Evolutionary conservation across 2,888 invertebrate species (phyloP).

Genomic region (Troides helena): DNA sequence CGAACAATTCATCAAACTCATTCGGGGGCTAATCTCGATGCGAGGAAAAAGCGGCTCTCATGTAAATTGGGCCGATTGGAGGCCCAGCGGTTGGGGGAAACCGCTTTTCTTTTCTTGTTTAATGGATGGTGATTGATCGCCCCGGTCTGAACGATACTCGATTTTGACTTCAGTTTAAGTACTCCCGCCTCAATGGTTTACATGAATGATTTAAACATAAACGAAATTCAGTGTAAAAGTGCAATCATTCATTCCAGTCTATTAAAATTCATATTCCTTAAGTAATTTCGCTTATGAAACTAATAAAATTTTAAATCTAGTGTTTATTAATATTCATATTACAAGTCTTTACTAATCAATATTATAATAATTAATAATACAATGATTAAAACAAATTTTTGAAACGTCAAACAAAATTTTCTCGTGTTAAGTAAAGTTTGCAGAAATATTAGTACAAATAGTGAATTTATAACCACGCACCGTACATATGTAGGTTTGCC

Average conservation of each 20-base stretch:
- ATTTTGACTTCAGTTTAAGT: slow-evolving; percentile 75
- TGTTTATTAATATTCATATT: too few relatives aligned
- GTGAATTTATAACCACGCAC: not conserved
- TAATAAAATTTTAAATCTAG: too few relatives aligned
- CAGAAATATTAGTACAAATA: not conserved
- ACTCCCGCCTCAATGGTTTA: slow-evolving; percentile 33
- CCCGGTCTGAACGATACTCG: slow-evolving; percentile 70
- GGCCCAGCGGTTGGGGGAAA: slow-evolving; percentile 78
- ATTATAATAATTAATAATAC: too few relatives aligned
- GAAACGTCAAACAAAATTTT: too few relatives aligned
- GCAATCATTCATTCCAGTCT: not conserved
- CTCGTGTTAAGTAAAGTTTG: not conserved
- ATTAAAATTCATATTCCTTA: not conserved
- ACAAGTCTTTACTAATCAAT: too few relatives aligned
- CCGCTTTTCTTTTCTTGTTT: slow-evolving; percentile 79
- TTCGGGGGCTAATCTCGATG: slow-evolving; percentile 79
- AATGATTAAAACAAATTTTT: too few relatives aligned
- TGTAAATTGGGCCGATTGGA: slow-evolving; percentile 79
- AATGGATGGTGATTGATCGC: slow-evolving; percentile 81
- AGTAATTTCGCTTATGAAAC: not conserved
- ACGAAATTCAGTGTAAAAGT: not conserved
- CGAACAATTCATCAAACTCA: slow-evolving; percentile 80
- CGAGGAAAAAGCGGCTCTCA: slow-evolving; percentile 80
- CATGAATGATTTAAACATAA: not conserved
- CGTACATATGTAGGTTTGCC: slow-evolving; percentile 3